Conservation (phyloP, 2,888 invertebrate genomes). For the Drosophila helvetica region DNA sequence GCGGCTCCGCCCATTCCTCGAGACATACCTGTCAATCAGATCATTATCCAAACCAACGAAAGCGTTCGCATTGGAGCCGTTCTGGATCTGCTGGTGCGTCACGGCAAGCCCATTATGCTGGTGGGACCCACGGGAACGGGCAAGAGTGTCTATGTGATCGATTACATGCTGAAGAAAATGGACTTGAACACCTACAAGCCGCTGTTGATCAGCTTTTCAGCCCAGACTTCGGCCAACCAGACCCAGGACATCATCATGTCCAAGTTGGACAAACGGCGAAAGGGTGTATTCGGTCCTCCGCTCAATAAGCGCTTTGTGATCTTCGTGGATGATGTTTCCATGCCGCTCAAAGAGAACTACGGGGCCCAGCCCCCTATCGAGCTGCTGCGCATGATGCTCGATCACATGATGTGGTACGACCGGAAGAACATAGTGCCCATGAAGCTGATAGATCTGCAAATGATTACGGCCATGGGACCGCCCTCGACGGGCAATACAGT, state of each 20-base stretch:
- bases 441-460: conserved; percentile 93
- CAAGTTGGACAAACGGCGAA: conserved; percentile 95
- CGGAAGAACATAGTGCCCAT: conserved; percentile 91
- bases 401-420: conserved; percentile 96
- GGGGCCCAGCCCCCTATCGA: conserved; percentile 98
- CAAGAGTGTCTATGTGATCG: conserved; percentile 94
- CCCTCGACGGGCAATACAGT: conserved; percentile 93
- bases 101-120: conserved; percentile 93
- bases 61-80: conserved; percentile 93
- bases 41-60: conserved; percentile 96
- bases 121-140: conserved; percentile 98
- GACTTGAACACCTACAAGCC: conserved; percentile 92
- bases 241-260: conserved; percentile 98
- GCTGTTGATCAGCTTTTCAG: conserved; percentile 95
- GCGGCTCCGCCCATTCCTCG: conserved; percentile 91
- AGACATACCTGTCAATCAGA: conserved; percentile 96
- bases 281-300: conserved; percentile 97
- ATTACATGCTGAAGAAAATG: conserved; percentile 91
- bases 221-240: conserved; percentile 96
- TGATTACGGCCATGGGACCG: conserved; percentile 93
- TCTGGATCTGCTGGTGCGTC: conserved; percentile 90
- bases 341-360: conserved; percentile 92
- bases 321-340: conserved; percentile 98
- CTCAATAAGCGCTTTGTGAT: conserved; percentile 94
- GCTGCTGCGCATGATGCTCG: conserved; percentile 94